Evolutionary conservation across 2,888 invertebrate species (phyloP).

Genomic region (Dione juno): DNA sequence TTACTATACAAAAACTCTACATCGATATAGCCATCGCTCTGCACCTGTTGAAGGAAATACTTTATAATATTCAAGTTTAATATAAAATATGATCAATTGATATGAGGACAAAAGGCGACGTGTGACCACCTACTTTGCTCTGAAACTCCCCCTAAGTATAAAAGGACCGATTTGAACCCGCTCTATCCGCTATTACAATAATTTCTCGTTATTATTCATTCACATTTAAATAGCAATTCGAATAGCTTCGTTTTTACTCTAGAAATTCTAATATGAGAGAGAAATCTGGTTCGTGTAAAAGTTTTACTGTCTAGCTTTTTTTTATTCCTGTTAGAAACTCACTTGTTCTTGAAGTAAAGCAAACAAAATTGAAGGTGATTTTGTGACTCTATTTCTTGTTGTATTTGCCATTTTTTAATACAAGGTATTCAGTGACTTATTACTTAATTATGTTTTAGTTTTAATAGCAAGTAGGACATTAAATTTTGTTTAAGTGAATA

Average conservation of each 20-base stretch:
- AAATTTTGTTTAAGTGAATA: no score
- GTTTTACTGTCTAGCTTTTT: not conserved
- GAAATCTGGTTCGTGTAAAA: not conserved
- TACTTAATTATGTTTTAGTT: no score
- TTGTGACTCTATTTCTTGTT: not conserved
- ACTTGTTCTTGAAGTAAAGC: not conserved
- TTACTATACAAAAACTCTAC: not conserved
- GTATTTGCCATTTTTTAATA: no score
- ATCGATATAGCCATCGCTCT: not conserved
- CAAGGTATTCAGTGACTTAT: not conserved
- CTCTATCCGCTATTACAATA: constrained; percentile 3
- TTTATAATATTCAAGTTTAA: constrained; percentile 33
- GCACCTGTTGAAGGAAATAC: not conserved
- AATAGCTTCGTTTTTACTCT: not conserved
- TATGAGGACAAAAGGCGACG: constrained; percentile 37
- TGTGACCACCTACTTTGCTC: constrained; percentile 28
- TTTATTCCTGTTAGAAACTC: not conserved
- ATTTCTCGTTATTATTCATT: constrained; percentile 25
- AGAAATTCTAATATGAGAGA: not conserved
- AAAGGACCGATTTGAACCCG: constrained; percentile 23
- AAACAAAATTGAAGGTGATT: not conserved
- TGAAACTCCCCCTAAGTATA: not conserved
- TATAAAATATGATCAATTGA: constrained; percentile 44
- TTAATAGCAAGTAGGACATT: no score
- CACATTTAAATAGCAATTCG: not conserved